Percentiles rank a stretch among this genome's conserved stretches.
phyloP scores from a whole-genome alignment of 2,113 vertebrate genomes.

The Erythrolamprus reginae region DNA sequence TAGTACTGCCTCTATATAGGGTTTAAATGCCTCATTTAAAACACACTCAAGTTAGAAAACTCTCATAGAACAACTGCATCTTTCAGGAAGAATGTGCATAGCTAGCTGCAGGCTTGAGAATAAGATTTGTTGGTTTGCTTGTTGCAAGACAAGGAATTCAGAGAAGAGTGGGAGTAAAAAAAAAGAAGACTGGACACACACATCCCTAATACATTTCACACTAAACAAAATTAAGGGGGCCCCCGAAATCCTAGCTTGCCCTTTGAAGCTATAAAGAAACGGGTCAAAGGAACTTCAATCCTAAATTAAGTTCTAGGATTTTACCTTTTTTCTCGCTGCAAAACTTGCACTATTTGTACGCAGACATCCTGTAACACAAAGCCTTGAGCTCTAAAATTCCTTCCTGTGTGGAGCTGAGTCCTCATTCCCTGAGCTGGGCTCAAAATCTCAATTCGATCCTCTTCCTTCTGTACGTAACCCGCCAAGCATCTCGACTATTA shows the following conservation, averaged over 20 bases:
- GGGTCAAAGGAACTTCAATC: conserved; percentile 8
- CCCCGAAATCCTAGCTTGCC: conserved; percentile 36
- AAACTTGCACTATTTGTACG: background rate
- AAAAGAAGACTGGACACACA: conserved; percentile 5
- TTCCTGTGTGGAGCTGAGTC: conserved; percentile 26
- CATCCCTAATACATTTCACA: conserved; percentile 21
- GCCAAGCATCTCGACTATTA: conserved; percentile 22
- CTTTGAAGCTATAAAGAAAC: conserved; percentile 17
- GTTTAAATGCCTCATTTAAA: conserved; percentile 26
- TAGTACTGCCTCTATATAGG: background rate
- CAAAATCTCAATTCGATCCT: conserved; percentile 16
- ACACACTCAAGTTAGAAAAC: conserved; percentile 7
- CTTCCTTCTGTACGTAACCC: conserved; percentile 31
- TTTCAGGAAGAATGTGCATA: background rate
- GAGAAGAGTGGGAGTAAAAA: background rate
- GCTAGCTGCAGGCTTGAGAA: background rate
- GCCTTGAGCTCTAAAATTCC: conserved; percentile 32
- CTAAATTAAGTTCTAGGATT: conserved; percentile 24
- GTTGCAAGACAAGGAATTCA: conserved; percentile 19
- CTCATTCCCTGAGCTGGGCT: conserved; percentile 25
- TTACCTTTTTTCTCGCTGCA: conserved; percentile 11
- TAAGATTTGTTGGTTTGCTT: background rate
- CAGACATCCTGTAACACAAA: conserved; percentile 12
- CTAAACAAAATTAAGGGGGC: conserved; percentile 15
- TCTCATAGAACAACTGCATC: background rate